Evolutionary conservation across 1,140 invertebrate genomes (phyloP), one percentile per base, ranked within the genome.

Genomic region (Mylabris phalerata): DNA sequence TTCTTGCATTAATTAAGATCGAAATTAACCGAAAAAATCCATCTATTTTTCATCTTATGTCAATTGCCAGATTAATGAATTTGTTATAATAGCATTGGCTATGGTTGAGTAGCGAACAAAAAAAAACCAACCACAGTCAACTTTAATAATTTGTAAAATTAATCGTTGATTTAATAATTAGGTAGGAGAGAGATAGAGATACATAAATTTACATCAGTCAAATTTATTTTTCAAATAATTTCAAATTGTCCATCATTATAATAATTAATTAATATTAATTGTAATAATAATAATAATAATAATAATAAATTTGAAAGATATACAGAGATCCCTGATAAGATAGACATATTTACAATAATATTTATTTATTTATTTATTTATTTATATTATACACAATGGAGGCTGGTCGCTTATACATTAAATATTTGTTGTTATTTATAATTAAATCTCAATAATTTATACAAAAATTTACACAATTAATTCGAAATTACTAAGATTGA

Each of bases 321-420:
- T 67, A 67, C 65, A 69, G 61, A 69, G 63, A 69, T 69, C 66
- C 66, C 66, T 67, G 66, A 69, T 66, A 59, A 56, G 48, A 57
- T 52, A 55, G 48, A 51, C 48, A 65, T 67, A 67, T 67, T 59
- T 65, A 67, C 65, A 67, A 61, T 61, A 63, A 63, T 42, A 42
- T 32, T 32, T 32, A 59, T 61, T 60, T 50, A 50, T 65, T 59
- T 58, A 65, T 55, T 60, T 63, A 50, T 60, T 32, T 32, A 32
- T 32, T 32, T 32, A 32, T 32, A 32, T 32, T 32, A 32, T 32
- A 32, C 32, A 32, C 32, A 32, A 32, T 32, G 32, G 32, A 32
- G 32, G 32, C 32, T 32, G 32, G 32, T 32, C 32, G 19, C 19
- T 32, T 32, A 32, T 32, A 32, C 32, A 32, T 32, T 32, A 32